Evolutionary conservation across 2,888 invertebrate species (phyloP).

Genomic region (Nomada flava): DNA sequence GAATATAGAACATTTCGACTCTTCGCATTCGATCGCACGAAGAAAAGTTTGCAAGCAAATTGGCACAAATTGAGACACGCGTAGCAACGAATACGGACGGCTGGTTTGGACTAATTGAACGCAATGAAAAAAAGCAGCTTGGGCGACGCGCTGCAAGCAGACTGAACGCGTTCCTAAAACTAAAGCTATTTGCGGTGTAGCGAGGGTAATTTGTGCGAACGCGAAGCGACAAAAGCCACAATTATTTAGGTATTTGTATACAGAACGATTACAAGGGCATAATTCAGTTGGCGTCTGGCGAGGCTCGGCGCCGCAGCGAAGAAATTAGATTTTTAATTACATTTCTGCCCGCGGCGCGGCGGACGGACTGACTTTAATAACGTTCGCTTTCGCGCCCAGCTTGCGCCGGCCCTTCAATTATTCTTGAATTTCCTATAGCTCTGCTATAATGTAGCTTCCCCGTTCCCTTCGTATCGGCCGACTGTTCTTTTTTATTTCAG

Average conservation of each 20-base stretch:
- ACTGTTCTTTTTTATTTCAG: conserved; percentile 25
- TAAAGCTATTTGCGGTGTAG: conserved; percentile 23
- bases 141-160: conserved; percentile 3
- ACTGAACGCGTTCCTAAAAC: conserved; percentile 16
- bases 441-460: conserved; percentile 63
- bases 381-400: conserved; percentile 49
- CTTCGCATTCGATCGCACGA: no score
- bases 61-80: background rate
- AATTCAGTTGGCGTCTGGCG: conserved; percentile 33
- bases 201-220: conserved; percentile 41
- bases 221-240: background rate
- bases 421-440: conserved; percentile 53
- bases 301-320: conserved; percentile 28
- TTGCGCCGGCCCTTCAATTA: conserved; percentile 60
- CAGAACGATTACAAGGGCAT: conserved; percentile 50
- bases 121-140: conserved; percentile 2
- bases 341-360: conserved; percentile 25
- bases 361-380: conserved; percentile 58
- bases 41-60: no score
- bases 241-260: conserved; percentile 52
- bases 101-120: background rate
- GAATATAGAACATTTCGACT: no score
- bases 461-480: conserved; percentile 49
- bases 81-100: conserved; percentile 5
- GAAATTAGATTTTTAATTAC: conserved; percentile 66